Conservation (phyloP, 2,797 vertebrate genomes). For the Anolis apletophallus region DNA sequence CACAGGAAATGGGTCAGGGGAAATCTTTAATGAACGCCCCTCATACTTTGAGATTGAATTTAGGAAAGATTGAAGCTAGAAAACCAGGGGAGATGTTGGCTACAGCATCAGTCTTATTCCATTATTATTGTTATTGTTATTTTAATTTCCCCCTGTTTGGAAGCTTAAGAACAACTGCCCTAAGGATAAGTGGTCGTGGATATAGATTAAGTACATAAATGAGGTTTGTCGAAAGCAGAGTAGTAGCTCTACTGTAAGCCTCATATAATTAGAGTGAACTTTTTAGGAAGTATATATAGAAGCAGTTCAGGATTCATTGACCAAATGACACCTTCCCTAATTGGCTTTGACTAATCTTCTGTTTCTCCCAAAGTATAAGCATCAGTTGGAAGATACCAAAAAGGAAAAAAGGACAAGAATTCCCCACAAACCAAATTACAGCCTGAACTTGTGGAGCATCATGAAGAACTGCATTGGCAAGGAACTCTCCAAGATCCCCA, state of each 20-base stretch:
- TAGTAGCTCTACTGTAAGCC: neutral
- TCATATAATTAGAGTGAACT: neutral
- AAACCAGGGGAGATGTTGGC: neutral
- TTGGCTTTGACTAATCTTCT: neutral
- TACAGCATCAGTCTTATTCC: neutral
- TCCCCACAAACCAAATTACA: slow-evolving; percentile 95
- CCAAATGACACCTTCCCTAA: neutral
- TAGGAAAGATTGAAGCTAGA: no score
- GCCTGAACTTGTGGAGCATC: slow-evolving; percentile 95
- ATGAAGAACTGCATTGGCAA: slow-evolving; percentile 98
- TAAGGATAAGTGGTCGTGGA: neutral
- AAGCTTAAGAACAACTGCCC: neutral
- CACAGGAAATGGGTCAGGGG: no score
- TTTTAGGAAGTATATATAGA: no score
- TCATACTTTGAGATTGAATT: neutral
- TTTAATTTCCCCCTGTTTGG: neutral
- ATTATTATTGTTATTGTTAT: neutral
- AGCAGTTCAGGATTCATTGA: neutral
- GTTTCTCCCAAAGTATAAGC: slow-evolving; percentile 71
- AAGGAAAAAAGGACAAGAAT: slow-evolving; percentile 88
- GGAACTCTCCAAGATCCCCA: slow-evolving; percentile 95
- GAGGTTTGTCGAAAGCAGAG: neutral
- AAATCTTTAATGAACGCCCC: no score
- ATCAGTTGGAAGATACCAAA: slow-evolving; percentile 82
- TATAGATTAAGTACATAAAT: neutral